A percentile compares a stretch with the other conserved stretches of the same genome.
Conservation (phyloP, 2,888 invertebrate species). For the Strigamia crassipes region DNA sequence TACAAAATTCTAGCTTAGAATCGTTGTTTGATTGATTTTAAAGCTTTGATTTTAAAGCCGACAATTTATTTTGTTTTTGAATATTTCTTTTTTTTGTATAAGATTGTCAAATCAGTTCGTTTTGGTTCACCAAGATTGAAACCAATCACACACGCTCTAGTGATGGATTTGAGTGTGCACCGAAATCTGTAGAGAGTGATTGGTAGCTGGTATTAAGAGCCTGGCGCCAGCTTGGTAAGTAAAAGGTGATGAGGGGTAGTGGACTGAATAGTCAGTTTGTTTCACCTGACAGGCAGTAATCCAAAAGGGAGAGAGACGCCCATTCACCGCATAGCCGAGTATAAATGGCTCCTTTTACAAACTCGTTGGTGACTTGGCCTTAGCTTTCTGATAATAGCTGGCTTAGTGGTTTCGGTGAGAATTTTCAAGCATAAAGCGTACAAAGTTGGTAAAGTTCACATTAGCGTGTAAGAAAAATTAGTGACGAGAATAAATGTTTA, state of each 20-base stretch:
- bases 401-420: conserved; percentile 34
- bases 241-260: conserved; percentile 39
- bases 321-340: not conserved
- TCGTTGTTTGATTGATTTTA: too few species aligned
- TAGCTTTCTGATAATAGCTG: conserved; percentile 14
- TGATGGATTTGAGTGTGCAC: conserved; percentile 36
- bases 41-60: not conserved
- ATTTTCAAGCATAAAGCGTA: conserved; percentile 12
- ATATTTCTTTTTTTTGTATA: not conserved
- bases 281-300: conserved; percentile 38
- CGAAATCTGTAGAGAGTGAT: conserved; percentile 27
- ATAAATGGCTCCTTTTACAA: conserved; percentile 21
- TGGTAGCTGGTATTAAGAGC: conserved; percentile 33
- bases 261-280: conserved; percentile 42
- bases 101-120: conserved; percentile 39
- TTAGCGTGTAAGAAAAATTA: conserved; percentile 17
- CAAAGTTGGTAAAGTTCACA: conserved; percentile 19
- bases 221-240: conserved; percentile 30
- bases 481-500: conserved; percentile 27
- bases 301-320: conserved; percentile 24
- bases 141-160: conserved; percentile 7
- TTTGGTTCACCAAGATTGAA: conserved; percentile 11
- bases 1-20: too few species aligned
- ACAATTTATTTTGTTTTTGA: not conserved
- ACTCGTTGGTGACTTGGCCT: conserved; percentile 3